These are phyloP conservation scores for Cremastinae sp. DNA, from an alignment of 2,888 invertebrate genomes.

Conservation along the genomic window DNA sequence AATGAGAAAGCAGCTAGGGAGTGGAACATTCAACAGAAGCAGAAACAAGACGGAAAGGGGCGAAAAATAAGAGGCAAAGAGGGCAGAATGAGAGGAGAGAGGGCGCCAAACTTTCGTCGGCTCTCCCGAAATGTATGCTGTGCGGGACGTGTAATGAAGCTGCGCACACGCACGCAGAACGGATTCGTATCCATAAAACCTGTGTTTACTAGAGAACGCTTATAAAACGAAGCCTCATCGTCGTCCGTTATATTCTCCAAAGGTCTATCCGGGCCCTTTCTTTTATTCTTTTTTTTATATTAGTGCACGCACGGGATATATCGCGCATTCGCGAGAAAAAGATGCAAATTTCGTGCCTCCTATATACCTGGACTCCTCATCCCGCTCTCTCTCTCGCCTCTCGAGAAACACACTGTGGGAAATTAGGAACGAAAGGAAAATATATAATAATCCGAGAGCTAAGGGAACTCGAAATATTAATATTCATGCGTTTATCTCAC, in stretches of 20 bases:
- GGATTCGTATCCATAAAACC: constrained; percentile 73
- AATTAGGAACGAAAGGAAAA: too few relatives aligned
- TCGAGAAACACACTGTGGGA: constrained; percentile 42
- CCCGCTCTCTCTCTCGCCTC: not conserved
- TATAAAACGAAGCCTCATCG: constrained; percentile 51
- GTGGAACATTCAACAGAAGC: constrained; percentile 51
- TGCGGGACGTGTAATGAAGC: constrained; percentile 66
- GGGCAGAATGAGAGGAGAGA: too few relatives aligned
- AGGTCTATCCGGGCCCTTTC: constrained; percentile 36
- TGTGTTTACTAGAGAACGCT: constrained; percentile 72
- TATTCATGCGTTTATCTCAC: too few relatives aligned
- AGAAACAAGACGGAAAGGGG: constrained; percentile 66
- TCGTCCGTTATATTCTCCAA: constrained; percentile 24
- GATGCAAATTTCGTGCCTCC: constrained; percentile 58
- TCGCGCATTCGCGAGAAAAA: constrained; percentile 37
- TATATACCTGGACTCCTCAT: constrained; percentile 21
- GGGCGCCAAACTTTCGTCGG: too few relatives aligned
- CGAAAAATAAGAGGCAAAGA: constrained; percentile 51
- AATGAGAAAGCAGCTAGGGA: too few relatives aligned
- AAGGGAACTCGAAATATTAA: too few relatives aligned
- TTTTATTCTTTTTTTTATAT: constrained; percentile 40
- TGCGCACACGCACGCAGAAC: constrained; percentile 44
- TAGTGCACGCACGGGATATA: constrained; percentile 41
- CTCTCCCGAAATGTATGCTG: constrained; percentile 51
- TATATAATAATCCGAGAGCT: too few relatives aligned